A percentile compares a stretch with the other conserved stretches of the same genome.
Conservation (phyloP, 2,113 vertebrate genomes). For the Petrocephalus zakoni region DNA sequence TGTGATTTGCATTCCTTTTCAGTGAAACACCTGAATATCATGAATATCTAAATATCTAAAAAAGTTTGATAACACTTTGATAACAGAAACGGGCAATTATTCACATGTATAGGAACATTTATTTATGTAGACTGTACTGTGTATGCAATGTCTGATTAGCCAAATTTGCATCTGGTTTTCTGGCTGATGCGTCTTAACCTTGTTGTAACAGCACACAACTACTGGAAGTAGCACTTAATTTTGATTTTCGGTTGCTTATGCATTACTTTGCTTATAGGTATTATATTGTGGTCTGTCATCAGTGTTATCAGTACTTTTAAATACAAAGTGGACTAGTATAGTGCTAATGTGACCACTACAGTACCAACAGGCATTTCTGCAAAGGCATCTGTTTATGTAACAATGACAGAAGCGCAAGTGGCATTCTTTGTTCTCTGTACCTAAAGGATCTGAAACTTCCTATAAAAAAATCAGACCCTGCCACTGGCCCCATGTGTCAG, state of each 20-base stretch:
- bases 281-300: not conserved
- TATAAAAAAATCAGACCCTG: not conserved
- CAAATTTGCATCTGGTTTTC: not conserved
- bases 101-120: not conserved
- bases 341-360: no score
- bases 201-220: not conserved
- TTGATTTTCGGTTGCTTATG: not conserved
- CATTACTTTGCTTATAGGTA: not conserved
- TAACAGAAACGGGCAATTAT: not conserved
- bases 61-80: not conserved
- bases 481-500: not conserved
- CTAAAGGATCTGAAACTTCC: not conserved
- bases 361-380: no score
- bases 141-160: not conserved
- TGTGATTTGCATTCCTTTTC: not conserved
- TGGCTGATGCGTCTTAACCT: not conserved
- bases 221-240: not conserved
- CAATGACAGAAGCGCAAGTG: no score
- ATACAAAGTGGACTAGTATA: no score
- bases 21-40: not conserved
- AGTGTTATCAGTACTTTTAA: not conserved
- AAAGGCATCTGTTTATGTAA: no score
- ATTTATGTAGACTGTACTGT: not conserved
- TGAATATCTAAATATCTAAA: not conserved
- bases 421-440: not conserved